A percentile compares a stretch with the other conserved stretches of the same genome.
phyloP scores from a whole-genome alignment of 2,888 invertebrate species.

The Fabriciana adippe region DNA sequence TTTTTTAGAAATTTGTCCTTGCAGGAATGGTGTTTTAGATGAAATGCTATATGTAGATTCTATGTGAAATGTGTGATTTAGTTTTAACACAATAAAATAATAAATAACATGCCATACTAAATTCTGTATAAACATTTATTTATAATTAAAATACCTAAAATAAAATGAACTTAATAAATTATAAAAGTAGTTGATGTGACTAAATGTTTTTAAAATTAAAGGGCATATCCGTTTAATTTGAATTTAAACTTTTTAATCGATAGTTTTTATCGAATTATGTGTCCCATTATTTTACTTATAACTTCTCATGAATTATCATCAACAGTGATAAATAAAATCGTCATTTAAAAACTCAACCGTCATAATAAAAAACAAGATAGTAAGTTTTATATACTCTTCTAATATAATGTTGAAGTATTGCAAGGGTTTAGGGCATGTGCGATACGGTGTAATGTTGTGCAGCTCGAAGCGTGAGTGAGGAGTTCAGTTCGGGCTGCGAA shows the following conservation, averaged over 20 bases:
- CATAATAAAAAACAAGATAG: too few species aligned
- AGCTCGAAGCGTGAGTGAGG: conserved; percentile 98
- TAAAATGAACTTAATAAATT: conserved; percentile 12
- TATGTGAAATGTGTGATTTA: conserved; percentile 34
- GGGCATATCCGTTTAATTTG: not conserved
- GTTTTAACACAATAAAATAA: conserved; percentile 30
- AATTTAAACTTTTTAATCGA: not conserved
- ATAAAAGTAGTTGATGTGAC: not conserved
- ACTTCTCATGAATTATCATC: too few species aligned
- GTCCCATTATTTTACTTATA: too few species aligned
- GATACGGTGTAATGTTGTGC: conserved; percentile 69
- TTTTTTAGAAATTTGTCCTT: conserved; percentile 26
- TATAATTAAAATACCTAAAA: conserved; percentile 22
- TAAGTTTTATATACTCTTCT: not conserved
- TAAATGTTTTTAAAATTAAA: not conserved
- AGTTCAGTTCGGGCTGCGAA: conserved; percentile 97
- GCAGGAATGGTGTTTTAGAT: conserved; percentile 29
- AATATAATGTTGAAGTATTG: conserved; percentile 7
- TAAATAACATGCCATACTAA: conserved; percentile 34
- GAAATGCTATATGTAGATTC: conserved; percentile 34
- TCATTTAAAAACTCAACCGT: too few species aligned
- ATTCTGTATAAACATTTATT: conserved; percentile 26
- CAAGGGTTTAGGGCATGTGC: conserved; percentile 55
- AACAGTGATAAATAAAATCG: too few species aligned
- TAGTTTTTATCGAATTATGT: too few species aligned